These are phyloP conservation scores for Limonius californicus DNA, from an alignment of 1,140 invertebrate species.

Conservation along the genomic window DNA sequence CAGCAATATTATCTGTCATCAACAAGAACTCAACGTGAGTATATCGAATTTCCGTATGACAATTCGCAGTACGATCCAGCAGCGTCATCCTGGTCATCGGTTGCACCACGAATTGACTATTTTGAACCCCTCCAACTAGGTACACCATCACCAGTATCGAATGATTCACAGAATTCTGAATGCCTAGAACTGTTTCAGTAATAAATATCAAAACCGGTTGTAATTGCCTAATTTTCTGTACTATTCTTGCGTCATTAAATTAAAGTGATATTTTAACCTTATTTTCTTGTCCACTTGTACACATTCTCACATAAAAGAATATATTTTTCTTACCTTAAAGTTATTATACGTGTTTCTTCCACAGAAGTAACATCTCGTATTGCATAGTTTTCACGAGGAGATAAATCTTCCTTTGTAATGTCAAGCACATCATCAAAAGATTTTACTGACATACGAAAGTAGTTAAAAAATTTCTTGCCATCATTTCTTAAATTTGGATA, in stretches of 20 bases:
- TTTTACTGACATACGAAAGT: constrained; percentile 27
- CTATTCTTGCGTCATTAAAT: not conserved
- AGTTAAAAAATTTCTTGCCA: not conserved
- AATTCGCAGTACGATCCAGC: not conserved
- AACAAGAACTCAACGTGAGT: not conserved
- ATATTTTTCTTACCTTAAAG: constrained; percentile 30
- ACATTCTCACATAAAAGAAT: not conserved
- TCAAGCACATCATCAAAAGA: constrained; percentile 33
- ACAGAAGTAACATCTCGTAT: constrained; percentile 33
- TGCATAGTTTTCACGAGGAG: constrained; percentile 29
- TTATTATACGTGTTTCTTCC: constrained; percentile 38
- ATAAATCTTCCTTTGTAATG: constrained; percentile 31
- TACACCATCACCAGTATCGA: not conserved
- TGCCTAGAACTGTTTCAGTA: not conserved
- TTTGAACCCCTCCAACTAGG: not conserved
- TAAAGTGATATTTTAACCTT: not conserved
- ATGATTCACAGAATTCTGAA: not conserved
- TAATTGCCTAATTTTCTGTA: not conserved
- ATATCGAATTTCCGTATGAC: not conserved
- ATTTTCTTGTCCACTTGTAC: not conserved
- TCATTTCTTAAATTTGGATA: not conserved
- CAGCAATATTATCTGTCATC: not conserved
- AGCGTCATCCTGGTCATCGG: not conserved
- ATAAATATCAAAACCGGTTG: not conserved
- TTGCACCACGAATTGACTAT: no score